Evolutionary conservation across 2,113 vertebrate genomes (phyloP), one percentile per base, ranked within the genome.

Genomic region (Mustela lutreola): DNA sequence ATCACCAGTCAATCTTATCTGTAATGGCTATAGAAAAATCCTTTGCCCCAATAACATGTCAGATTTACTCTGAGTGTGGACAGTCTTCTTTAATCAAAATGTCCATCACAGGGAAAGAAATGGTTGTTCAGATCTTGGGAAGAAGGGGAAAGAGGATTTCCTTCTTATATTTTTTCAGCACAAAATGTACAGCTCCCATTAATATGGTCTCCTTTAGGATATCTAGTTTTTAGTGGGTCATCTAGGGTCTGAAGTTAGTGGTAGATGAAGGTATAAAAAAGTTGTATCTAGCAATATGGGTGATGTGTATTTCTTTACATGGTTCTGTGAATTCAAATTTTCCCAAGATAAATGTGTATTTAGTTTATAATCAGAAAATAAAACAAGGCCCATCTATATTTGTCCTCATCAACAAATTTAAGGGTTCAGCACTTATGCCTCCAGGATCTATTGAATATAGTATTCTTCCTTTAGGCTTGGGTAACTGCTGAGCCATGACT

Each of bases 81-180:
- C 31, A 58, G 92, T 67, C 84, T 76, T 33, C 80, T 81, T 96
- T 98, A 97, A 98, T 98, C 98, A 97, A 85, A 97, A 14, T 97
- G 98, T 97, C 94, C 42, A 89, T 97, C 93, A 83, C 28, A 75
- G 45, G 56, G 67, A 36, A 95, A 89, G 80, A 86, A 88, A 79
- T 73, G 50, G 80, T 71, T 71, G 42, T 71, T 87, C 24, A 33
- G 76, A 76, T n/a, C 63, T 56, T n/a, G 19, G 58, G 48, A 75
- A 60, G 45, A 89, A 63, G 21, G 53, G 58, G 26, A 88, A 76
- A 82, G 45, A 22, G 4, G n/a, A 70, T 78, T 24, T 21, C 21
- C 9, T 62, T 45, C 60, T 31, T 48, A 22, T 1, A 91, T 7
- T 15, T n/a, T 12, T 76, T 73, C 56, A 42, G 78, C 39, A 58